Evolutionary conservation across 2,113 vertebrate species (phyloP).

Genomic region (Aix galericulata): DNA sequence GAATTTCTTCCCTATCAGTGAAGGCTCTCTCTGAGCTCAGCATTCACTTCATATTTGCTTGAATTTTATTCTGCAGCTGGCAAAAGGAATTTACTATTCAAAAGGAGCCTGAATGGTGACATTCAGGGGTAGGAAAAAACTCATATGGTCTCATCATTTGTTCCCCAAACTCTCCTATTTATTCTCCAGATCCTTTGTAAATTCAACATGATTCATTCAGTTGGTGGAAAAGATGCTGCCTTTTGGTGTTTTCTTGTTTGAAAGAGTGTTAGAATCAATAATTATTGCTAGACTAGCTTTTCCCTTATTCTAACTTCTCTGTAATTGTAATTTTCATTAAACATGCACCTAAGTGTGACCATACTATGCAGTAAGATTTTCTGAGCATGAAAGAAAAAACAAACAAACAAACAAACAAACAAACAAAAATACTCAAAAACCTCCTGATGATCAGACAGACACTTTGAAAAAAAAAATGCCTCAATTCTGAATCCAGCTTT

Average conservation of each 20-base stretch:
- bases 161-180: not conserved
- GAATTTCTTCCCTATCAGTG: not conserved
- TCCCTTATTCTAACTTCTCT: not conserved
- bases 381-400: not conserved
- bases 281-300: not conserved
- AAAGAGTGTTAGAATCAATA: not conserved
- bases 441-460: not conserved
- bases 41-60: not conserved
- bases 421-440: not conserved
- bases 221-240: not conserved
- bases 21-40: not conserved
- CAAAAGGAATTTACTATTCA: not conserved
- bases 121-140: not conserved
- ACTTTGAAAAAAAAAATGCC: not conserved
- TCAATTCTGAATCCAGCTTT: not conserved
- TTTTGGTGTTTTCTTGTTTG: not conserved
- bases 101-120: not conserved
- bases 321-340: slow-evolving; percentile 4
- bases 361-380: not conserved
- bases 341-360: not conserved
- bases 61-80: not conserved
- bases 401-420: not conserved
- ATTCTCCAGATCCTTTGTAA: not conserved
- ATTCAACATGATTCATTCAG: not conserved
- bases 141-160: not conserved